phyloP scores from a whole-genome alignment of 2,113 vertebrate genomes.

The Brachypodius melanocephalos region DNA sequence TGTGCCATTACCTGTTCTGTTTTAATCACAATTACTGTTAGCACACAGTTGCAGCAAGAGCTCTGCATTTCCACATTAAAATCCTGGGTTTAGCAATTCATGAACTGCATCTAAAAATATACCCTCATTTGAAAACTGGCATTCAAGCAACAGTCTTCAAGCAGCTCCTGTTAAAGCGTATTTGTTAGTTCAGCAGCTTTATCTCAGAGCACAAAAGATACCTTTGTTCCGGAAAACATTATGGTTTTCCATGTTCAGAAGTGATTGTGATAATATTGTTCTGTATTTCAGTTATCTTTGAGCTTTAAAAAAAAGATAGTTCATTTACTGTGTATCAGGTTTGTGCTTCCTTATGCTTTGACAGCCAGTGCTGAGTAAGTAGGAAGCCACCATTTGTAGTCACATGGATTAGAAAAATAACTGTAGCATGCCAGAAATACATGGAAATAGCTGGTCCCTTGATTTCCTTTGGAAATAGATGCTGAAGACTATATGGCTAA shows the following conservation, averaged over 20 bases:
- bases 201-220: background rate
- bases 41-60: background rate
- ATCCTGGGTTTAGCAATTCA: background rate
- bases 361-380: background rate
- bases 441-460: background rate
- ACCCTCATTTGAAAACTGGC: background rate
- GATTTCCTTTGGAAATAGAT: slow-evolving; percentile 6
- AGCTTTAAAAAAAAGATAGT: background rate
- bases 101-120: background rate
- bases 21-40: background rate
- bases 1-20: background rate
- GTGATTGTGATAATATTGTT: background rate
- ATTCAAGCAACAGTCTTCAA: background rate
- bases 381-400: background rate
- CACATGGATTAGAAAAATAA: background rate
- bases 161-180: background rate
- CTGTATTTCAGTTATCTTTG: background rate
- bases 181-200: background rate
- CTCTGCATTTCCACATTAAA: background rate
- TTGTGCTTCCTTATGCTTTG: background rate
- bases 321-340: background rate
- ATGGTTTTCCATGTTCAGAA: background rate
- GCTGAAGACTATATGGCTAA: background rate
- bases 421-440: background rate
- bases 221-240: background rate